A percentile compares a stretch with the other conserved stretches of the same genome.
Evolutionary conservation across 1,140 invertebrate genomes (phyloP).

Genomic region (Aphis craccivora): DNA sequence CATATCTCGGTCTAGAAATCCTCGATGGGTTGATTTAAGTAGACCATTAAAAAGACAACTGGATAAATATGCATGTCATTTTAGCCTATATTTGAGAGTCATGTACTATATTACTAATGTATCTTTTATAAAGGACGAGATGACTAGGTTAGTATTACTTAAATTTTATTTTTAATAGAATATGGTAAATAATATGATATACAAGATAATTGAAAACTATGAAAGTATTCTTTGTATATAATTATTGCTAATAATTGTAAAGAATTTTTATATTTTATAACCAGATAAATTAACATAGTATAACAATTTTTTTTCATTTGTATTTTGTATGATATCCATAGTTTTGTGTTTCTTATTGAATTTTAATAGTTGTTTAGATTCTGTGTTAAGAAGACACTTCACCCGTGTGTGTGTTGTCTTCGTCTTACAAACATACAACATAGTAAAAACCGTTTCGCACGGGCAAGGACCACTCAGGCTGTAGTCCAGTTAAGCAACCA

Average conservation of each 20-base stretch:
- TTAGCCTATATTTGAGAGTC: conserved; percentile 84
- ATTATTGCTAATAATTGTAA: neutral
- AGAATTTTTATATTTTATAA: neutral
- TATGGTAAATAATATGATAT: neutral
- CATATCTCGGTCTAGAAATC: conserved; percentile 67
- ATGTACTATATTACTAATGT: conserved; percentile 94
- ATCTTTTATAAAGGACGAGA: conserved; percentile 85
- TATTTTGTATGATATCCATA: neutral
- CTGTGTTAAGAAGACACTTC: neutral
- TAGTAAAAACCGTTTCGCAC: too few species aligned
- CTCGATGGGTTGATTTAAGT: conserved; percentile 91
- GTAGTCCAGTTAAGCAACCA: too few species aligned
- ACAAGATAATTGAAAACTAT: neutral
- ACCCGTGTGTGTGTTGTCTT: too few species aligned
- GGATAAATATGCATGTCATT: conserved; percentile 86
- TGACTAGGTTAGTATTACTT: conserved; percentile 72
- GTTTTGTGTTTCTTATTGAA: neutral
- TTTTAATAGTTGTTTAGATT: neutral
- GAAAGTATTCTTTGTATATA: neutral
- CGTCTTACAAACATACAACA: too few species aligned
- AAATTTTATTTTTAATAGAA: neutral
- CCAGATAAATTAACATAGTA: neutral
- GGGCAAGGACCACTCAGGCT: too few species aligned
- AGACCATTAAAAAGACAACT: conserved; percentile 91
- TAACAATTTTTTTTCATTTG: neutral